These are phyloP conservation scores for Cladorhizidae sp. DNA, from an alignment of 37 sponge, comb jelly and placozoan genomes.

Conservation along the genomic window DNA sequence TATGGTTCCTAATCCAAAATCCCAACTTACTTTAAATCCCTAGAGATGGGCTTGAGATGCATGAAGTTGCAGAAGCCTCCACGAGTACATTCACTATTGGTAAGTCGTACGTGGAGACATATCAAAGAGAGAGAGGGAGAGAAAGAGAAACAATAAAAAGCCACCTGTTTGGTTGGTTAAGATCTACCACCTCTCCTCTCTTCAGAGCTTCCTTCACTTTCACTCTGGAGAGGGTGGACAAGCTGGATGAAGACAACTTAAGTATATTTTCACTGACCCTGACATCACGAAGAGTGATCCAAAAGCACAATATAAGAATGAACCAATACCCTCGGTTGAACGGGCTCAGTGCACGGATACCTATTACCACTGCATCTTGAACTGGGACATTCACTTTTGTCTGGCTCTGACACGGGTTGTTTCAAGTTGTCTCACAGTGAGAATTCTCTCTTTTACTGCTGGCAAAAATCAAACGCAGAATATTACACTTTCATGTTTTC, in stretches of 20 bases:
- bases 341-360: too few species aligned
- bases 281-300: too few species aligned
- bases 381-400: too few species aligned
- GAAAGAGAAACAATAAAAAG: not conserved
- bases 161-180: conserved; percentile 6
- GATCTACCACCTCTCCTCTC: conserved; percentile 19
- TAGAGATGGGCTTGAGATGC: conserved; percentile 97
- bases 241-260: not conserved
- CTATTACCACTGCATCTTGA: too few species aligned
- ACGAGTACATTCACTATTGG: conserved; percentile 87
- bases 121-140: not conserved
- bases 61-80: conserved; percentile 99
- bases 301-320: too few species aligned
- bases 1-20: not conserved
- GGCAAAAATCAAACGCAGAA: too few species aligned
- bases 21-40: conserved; percentile 77
- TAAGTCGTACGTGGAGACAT: not conserved
- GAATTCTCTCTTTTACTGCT: too few species aligned
- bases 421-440: too few species aligned
- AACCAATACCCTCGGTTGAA: too few species aligned
- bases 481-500: too few species aligned
- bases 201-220: conserved; percentile 10
- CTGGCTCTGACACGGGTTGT: too few species aligned
- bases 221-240: conserved; percentile 7
- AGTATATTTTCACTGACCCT: too few species aligned